Evolutionary conservation across 92 coral and sea anemone genomes (phyloP), one percentile per base, ranked within the genome.

Genomic region (Blastomussa wellsi): DNA sequence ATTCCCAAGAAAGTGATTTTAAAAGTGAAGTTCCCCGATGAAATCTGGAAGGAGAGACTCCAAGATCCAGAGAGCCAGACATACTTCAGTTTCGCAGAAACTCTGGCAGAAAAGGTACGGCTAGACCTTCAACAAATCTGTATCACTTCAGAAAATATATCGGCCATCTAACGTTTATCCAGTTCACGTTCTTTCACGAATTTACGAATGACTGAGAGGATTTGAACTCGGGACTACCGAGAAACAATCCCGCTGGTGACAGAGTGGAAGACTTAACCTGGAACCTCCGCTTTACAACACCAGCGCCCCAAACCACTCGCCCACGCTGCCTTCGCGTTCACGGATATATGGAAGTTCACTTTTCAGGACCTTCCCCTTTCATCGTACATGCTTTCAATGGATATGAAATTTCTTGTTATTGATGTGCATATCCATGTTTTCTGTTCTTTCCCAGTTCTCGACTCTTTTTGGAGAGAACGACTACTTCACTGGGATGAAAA

Each of bases 401-500:
- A n/a, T n/a, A n/a, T n/a, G n/a, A n/a, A n/a, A n/a, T n/a, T n/a
- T 1, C 1, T 3, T 48, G 53, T 13, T 48, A 10, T 48, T 7
- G 53, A 48, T 59, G 22, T 6, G 8, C 31, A 4, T 33, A 20
- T 59, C 13, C 32, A n/a, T 66, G 26, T 28, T 64, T n/a, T 28
- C 35, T 44, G 41, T 5, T 35, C 4, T 74, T 49, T 74, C 26
- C 12, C 78, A 74, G 78, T 74, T 74, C 35, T 74, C 36, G 11
- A 1, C 78, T 26, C 52, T 74, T 8, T 74, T 74, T n/a, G 35
- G 19, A 41, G 32, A 29, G 16, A 74, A 26, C 19, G 4, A 14
- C 20, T n/a, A 74, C 78, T 41, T 74, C 78, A 74, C 78, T 28
- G 78, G 57, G 5, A n/a, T 74, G 9, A 74, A 74, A 44, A 47